Conservation (phyloP, 92 coral and sea anemone species). For the Siderastrea radians region DNA sequence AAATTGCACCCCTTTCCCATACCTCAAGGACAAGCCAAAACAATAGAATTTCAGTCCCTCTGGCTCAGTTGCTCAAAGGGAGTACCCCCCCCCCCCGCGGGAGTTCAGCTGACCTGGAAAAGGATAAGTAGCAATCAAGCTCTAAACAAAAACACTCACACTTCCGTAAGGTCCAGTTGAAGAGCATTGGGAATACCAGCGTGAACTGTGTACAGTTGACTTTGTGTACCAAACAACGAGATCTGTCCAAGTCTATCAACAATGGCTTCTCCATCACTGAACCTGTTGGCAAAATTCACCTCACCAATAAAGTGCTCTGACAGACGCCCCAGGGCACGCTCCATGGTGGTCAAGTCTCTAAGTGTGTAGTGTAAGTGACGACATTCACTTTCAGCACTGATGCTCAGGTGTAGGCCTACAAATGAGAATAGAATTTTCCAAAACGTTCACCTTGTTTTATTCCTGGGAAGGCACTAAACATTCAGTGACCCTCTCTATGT, state of each 20-base stretch:
- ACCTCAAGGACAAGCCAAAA: neutral
- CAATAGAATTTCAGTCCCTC: neutral
- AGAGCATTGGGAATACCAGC: conserved; percentile 78
- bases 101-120: no score
- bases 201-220: conserved; percentile 75
- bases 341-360: conserved; percentile 93
- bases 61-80: neutral
- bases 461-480: neutral
- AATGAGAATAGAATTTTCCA: neutral
- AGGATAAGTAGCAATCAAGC: neutral
- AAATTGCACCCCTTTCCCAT: no score
- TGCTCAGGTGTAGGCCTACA: conserved; percentile 80
- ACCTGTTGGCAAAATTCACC: conserved; percentile 92
- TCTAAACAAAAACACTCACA: conserved; percentile 73
- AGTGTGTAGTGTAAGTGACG: conserved; percentile 90
- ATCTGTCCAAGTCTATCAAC: conserved; percentile 94
- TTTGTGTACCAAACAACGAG: conserved; percentile 88
- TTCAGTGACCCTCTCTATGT: no score
- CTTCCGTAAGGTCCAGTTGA: conserved; percentile 89
- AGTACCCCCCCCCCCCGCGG: no score
- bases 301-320: conserved; percentile 98
- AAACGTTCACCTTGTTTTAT: neutral
- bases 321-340: conserved; percentile 93
- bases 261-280: conserved; percentile 95
- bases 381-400: conserved; percentile 87